Evolutionary conservation across 2,113 vertebrate genomes (phyloP).

Genomic region (Cathartes aura): DNA sequence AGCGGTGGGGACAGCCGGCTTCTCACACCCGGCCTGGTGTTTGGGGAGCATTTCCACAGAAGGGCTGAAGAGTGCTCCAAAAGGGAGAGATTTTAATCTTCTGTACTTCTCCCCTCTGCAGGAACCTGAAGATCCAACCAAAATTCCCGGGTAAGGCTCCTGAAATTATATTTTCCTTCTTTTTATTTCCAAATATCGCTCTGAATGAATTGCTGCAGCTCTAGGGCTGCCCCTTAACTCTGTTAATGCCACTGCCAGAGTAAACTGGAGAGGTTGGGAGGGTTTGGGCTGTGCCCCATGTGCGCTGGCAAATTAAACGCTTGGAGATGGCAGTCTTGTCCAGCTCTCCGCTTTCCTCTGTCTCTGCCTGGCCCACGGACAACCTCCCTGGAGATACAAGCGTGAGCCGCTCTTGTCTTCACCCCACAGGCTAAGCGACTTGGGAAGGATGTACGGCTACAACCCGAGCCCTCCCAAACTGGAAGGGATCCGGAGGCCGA

Average conservation of each 20-base stretch:
- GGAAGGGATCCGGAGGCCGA: slow-evolving; percentile 67
- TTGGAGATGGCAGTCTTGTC: not conserved
- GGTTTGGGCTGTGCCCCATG: not conserved
- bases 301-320: not conserved
- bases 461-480: slow-evolving; percentile 72
- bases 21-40: rapidly evolving
- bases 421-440: slow-evolving; percentile 31
- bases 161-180: rapidly evolving
- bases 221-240: not conserved
- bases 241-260: rapidly evolving
- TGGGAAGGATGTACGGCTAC: slow-evolving; percentile 68
- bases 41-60: rapidly evolving
- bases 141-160: slow-evolving; percentile 62
- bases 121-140: slow-evolving; percentile 79
- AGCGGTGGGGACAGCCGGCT: rapidly evolving
- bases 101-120: slow-evolving; percentile 28
- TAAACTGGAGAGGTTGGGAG: rapidly evolving
- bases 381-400: rapidly evolving
- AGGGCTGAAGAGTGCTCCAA: rapidly evolving
- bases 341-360: not conserved
- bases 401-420: rapidly evolving
- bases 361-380: rapidly evolving
- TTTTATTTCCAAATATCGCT: not conserved
- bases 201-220: too few relatives aligned
- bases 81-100: not conserved